phyloP scores from a whole-genome alignment of 2,113 vertebrate species.

The Tapirus terrestris region DNA sequence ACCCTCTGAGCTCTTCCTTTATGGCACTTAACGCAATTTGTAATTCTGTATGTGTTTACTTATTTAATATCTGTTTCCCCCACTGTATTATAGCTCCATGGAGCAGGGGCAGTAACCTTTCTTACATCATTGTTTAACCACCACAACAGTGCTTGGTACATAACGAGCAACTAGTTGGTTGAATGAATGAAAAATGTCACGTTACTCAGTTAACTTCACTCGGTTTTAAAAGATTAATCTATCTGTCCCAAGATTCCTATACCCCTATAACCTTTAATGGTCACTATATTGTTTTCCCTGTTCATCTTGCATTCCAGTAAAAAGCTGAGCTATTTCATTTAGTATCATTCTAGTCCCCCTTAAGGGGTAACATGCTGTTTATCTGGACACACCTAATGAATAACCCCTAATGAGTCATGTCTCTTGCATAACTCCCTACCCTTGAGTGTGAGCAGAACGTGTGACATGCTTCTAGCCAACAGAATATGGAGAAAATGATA shows the following conservation, averaged over 20 bases:
- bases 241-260: neutral
- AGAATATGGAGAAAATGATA: neutral
- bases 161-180: neutral
- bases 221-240: neutral
- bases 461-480: neutral
- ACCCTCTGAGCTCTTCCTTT: neutral
- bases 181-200: neutral
- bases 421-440: neutral
- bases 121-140: neutral
- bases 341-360: neutral
- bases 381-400: neutral
- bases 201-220: neutral
- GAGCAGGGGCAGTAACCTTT: neutral
- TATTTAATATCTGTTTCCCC: neutral
- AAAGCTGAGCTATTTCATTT: neutral
- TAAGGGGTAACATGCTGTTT: neutral
- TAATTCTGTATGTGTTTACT: neutral
- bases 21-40: neutral
- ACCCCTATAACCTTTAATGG: neutral
- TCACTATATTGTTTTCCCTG: neutral
- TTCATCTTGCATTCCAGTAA: neutral
- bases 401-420: neutral
- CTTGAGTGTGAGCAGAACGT: neutral
- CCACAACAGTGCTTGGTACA: neutral
- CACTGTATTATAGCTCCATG: neutral